Evolutionary conservation across 2,113 vertebrate species (phyloP).

Genomic region (Hippocampus comes): DNA sequence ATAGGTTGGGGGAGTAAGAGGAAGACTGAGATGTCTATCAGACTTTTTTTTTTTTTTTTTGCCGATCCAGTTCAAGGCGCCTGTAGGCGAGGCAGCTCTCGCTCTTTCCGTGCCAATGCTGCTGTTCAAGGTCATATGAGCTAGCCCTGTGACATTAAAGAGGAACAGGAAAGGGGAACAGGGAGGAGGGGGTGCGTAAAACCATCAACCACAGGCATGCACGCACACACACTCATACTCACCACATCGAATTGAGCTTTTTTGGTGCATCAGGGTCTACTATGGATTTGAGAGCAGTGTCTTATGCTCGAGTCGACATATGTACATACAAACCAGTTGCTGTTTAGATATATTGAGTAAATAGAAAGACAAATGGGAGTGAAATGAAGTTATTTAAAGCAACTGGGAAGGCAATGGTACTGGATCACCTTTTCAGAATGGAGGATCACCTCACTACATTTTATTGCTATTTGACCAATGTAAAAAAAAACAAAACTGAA

Average conservation of each 20-base stretch:
- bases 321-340: not conserved
- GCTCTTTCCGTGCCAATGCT: conserved; percentile 82
- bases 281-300: conserved; percentile 60
- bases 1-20: conserved; percentile 22
- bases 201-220: conserved; percentile 52
- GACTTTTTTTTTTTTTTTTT: conserved; percentile 86
- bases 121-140: conserved; percentile 94
- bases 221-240: conserved; percentile 26
- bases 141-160: conserved; percentile 95
- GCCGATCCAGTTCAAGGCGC: conserved; percentile 99
- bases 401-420: not conserved
- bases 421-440: not conserved
- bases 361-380: not conserved
- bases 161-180: conserved; percentile 68
- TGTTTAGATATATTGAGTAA: not conserved
- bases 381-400: not conserved
- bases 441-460: not conserved
- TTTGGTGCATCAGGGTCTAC: conserved; percentile 10
- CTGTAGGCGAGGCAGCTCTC: conserved; percentile 95
- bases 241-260: conserved; percentile 34
- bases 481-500: not conserved
- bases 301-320: conserved; percentile 82
- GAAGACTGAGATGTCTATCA: conserved; percentile 97
- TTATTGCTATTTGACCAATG: not conserved
- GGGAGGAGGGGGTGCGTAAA: conserved; percentile 31